Percentiles rank a stretch among this genome's conserved stretches.
Conservation (phyloP, 2,797 vertebrate genomes). For the Eptatretus atami region DNA sequence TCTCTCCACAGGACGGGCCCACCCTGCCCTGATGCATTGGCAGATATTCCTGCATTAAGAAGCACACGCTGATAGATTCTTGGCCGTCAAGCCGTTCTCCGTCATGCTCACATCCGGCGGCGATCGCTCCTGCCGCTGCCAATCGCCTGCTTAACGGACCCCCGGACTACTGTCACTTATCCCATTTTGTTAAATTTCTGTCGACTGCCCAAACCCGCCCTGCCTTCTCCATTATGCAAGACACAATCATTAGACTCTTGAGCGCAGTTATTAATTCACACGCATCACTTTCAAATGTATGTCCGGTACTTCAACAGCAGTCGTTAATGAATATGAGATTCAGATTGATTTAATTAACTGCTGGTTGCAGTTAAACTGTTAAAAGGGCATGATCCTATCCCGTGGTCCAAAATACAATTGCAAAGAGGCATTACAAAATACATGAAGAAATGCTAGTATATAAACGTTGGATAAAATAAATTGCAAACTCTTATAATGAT, state of each 20-base stretch:
- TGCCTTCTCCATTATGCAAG: slow-evolving; percentile 3
- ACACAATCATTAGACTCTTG: slow-evolving; percentile 1
- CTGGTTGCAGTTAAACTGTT: neutral
- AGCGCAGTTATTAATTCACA: neutral
- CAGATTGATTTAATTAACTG: slow-evolving; percentile 1
- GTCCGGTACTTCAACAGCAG: neutral
- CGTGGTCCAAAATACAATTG: too few relatives aligned
- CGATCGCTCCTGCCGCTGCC: neutral
- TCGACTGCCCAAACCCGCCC: neutral
- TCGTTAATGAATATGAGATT: slow-evolving; percentile 1
- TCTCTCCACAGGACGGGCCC: too few relatives aligned
- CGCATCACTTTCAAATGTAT: slow-evolving; percentile 1
- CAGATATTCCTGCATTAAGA: too few relatives aligned
- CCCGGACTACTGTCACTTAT: too few relatives aligned
- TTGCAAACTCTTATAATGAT: too few relatives aligned
- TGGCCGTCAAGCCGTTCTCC: too few relatives aligned
- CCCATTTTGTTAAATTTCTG: neutral
- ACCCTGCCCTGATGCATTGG: too few relatives aligned
- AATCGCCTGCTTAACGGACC: neutral
- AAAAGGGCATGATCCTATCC: slow-evolving; percentile 3
- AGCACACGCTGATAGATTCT: too few relatives aligned
- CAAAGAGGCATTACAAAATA: too few relatives aligned
- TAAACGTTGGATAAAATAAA: too few relatives aligned
- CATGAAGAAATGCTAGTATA: too few relatives aligned
- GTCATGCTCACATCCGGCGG: neutral